Base-by-base conservation (phyloP, 1,140 invertebrate genomes). In the Anastatus disparis region DNA sequence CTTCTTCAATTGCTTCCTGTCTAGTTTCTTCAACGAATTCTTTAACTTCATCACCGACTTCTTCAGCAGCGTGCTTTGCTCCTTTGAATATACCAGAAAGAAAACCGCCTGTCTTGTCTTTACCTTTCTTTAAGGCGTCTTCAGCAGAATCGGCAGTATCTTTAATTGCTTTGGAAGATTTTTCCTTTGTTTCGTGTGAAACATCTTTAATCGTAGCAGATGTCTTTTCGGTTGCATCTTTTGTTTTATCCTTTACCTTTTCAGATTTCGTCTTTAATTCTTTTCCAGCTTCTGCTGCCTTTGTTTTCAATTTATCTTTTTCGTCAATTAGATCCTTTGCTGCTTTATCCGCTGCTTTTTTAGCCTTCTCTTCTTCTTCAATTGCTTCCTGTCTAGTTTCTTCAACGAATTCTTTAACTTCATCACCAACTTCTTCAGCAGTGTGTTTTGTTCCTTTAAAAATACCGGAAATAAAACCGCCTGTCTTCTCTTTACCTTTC, bases 21-120 rank as follows among this genome's bases (percentile, higher is more conserved):
- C 71, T 75, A 1, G 69, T 72, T 29, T 79, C 77, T n/a, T 83
- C 78, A 15, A 78, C 64, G 48, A 79, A 76, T 58, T 80, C 70
- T 8, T 78, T 76, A 8, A 83, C 74, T 26, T 81, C 79, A 35
- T 83, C 79, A 6, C 78, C 67, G 20, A 78, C 75, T 56, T 83
- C 77, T 40, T 79, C 76, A 27, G 77, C 76, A 6, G 73, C 72
- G 29, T 79, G 75, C 68, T 84, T 84, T 22, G 80, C 78, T 35
- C 79, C 77, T 53, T 79, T 70, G 15, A 59, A 62, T 0, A 48
- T 62, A 3, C 67, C 66, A 22, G 66, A 69, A 8, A 69, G 29
- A 17, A 69, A 61, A 12, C 66, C 46, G 13, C 66, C 50, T 0
- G 29, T 42, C 65, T 82, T 84, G 0, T 82, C 82, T 20, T 82